Evolutionary conservation across 2,113 vertebrate genomes (phyloP).

Genomic region (Gnathonemus echidnorhynchus): DNA sequence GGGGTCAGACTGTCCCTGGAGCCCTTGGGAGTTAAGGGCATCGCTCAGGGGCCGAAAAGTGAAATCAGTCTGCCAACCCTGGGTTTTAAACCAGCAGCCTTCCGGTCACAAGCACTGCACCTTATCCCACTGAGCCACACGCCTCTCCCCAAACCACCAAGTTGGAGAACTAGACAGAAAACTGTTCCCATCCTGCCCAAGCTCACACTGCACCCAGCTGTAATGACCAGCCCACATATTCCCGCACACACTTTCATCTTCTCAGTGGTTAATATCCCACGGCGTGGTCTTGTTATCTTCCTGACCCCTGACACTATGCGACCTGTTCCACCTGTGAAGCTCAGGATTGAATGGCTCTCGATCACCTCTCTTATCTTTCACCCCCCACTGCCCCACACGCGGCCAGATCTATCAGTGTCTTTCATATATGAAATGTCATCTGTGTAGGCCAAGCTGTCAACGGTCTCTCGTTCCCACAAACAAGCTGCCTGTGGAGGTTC

Average conservation of each 20-base stretch:
- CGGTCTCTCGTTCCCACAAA: background rate
- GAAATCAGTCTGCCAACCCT: background rate
- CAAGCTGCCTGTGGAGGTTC: background rate
- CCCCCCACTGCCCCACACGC: background rate
- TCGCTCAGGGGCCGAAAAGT: background rate
- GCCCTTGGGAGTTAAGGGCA: background rate
- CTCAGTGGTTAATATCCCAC: background rate
- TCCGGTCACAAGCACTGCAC: background rate
- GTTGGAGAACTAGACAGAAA: background rate
- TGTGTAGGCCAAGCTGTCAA: background rate
- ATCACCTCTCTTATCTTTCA: background rate
- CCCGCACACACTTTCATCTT: background rate
- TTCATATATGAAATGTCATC: background rate
- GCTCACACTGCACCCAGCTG: background rate
- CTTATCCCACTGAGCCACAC: background rate
- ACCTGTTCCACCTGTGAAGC: background rate
- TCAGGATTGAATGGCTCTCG: background rate
- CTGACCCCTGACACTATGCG: background rate
- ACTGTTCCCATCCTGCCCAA: background rate
- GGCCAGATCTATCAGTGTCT: background rate
- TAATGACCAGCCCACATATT: background rate
- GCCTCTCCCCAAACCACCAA: background rate
- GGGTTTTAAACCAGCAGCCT: background rate
- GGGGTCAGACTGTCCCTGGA: background rate
- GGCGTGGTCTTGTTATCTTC: background rate